A percentile compares a stretch with the other conserved stretches of the same genome.
Evolutionary conservation across 2,888 invertebrate species (phyloP).

Genomic region (Polyommatus iphigenia): DNA sequence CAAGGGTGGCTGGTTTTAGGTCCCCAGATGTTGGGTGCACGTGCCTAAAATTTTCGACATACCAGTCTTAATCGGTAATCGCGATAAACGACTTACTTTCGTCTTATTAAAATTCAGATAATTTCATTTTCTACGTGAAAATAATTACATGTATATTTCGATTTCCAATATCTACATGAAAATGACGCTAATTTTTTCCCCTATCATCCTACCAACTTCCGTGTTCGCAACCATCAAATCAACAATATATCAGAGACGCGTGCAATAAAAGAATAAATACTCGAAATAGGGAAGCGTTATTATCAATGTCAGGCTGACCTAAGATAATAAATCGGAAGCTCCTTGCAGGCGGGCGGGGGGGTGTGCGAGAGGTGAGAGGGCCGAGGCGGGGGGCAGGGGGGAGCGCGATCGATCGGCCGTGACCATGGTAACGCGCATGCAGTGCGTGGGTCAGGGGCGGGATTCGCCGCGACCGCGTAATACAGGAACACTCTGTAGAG

Average conservation of each 20-base stretch:
- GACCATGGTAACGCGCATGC: slow-evolving; percentile 68
- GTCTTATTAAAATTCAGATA: not conserved
- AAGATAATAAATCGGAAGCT: slow-evolving; percentile 30
- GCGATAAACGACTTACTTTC: not conserved
- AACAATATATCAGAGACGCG: not conserved
- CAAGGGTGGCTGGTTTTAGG: not conserved
- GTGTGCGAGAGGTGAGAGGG: not conserved
- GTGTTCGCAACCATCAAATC: not conserved
- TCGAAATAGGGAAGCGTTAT: not conserved
- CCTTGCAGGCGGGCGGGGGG: not conserved
- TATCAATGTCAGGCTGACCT: slow-evolving; percentile 26
- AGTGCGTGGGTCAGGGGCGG: slow-evolving; percentile 72
- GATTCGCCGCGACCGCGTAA: slow-evolving; percentile 37
- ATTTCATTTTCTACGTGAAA: no score
- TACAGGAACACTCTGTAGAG: not conserved
- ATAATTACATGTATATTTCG: no score
- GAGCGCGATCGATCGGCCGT: slow-evolving; percentile 67
- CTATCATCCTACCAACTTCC: not conserved
- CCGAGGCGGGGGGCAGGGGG: not conserved
- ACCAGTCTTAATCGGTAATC: not conserved
- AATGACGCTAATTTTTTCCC: not conserved
- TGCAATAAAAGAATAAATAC: not conserved
- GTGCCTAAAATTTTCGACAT: not conserved
- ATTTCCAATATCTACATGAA: no score
- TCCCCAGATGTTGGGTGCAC: not conserved